phyloP scores from a whole-genome alignment of 2,113 vertebrate genomes.

The Petrocephalus microphthalmus region DNA sequence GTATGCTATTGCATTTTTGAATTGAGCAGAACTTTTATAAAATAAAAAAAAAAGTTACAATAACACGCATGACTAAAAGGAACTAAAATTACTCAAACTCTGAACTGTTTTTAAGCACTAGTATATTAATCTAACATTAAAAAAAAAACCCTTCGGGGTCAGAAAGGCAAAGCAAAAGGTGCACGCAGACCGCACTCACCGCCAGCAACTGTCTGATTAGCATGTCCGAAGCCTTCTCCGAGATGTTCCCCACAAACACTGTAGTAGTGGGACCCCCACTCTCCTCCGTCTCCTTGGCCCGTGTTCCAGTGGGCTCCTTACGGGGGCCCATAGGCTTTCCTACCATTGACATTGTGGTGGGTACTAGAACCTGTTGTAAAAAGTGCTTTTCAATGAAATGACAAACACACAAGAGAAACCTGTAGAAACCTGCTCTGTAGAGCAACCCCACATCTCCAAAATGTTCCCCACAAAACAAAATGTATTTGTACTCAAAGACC shows the following conservation, averaged over 20 bases:
- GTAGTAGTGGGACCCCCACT: conserved; percentile 91
- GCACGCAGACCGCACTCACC: conserved; percentile 59
- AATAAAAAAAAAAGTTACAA: background rate
- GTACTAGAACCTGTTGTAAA: conserved; percentile 73
- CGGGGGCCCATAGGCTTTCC: conserved; percentile 80
- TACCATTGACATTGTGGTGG: conserved; percentile 80
- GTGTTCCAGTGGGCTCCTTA: conserved; percentile 71
- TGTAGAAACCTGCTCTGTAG: too few relatives aligned
- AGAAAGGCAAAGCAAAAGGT: background rate
- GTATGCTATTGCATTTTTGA: background rate
- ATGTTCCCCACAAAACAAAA: too few relatives aligned
- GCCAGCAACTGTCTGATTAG: conserved; percentile 92
- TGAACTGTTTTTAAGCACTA: background rate
- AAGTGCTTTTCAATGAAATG: background rate
- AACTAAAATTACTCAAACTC: background rate
- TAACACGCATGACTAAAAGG: background rate
- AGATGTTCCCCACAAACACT: conserved; percentile 97
- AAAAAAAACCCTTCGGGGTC: background rate
- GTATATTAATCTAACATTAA: background rate
- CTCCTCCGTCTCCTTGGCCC: conserved; percentile 78
- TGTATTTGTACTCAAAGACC: too few relatives aligned
- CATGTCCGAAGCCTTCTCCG: conserved; percentile 98
- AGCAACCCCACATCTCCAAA: too few relatives aligned
- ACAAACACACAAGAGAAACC: background rate
- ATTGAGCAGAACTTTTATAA: background rate